Conservation (phyloP, 2,888 invertebrate species). For the Athalia cordata region DNA sequence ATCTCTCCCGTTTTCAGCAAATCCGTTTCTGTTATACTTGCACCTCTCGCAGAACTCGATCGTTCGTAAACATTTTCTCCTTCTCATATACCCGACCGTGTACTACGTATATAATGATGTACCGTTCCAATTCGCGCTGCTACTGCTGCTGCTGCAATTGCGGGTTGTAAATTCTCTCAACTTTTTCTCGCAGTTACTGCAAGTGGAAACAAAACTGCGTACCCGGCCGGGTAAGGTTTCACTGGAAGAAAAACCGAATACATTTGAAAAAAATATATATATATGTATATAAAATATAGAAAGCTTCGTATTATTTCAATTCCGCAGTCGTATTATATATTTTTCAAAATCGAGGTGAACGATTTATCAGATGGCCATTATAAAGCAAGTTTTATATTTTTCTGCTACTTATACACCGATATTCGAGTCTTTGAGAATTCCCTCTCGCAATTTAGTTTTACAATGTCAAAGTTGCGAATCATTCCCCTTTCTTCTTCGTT, state of each 20-base stretch:
- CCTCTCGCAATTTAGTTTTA: constrained; percentile 23
- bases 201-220: no score
- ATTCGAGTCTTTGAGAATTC: constrained; percentile 18
- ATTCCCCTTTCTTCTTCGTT: constrained; percentile 12
- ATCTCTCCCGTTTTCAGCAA: neutral
- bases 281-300: no score
- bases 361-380: no score
- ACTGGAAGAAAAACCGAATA: no score
- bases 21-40: neutral
- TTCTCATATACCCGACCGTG: neutral
- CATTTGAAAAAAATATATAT: no score
- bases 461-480: constrained; percentile 31
- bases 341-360: neutral
- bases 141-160: neutral
- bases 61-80: constrained; percentile 4
- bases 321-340: no score
- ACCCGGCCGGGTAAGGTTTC: no score
- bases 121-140: constrained; percentile 11
- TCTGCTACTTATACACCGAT: neutral
- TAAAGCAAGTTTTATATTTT: no score
- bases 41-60: neutral
- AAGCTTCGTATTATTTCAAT: no score
- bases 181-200: no score
- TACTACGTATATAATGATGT: neutral
- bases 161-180: neutral